Conservation (phyloP, 2,113 vertebrate species). For the Oryctolagus cuniculus region mOryCun1.1 NC_091432.1:153044501-153045000, state of each 20-base stretch:
- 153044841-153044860: constrained; percentile 4
- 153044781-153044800: constrained; percentile 19
- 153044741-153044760: constrained; percentile 47
- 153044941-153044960: background rate
- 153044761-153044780: background rate
- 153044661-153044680: constrained; percentile 36
- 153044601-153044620: constrained; percentile 55
- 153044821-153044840: background rate
- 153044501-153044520: constrained; percentile 90
- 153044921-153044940: background rate
- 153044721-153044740: constrained; percentile 18
- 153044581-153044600: constrained; percentile 13
- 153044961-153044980: background rate
- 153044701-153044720: background rate
- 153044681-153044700: constrained; percentile 48
- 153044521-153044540: constrained; percentile 64
- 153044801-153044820: constrained; percentile 6
- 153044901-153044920: background rate
- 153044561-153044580: background rate
- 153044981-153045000: background rate
- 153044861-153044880: background rate
- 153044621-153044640: background rate
- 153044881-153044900: background rate
- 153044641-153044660: constrained; percentile 50
- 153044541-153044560: constrained; percentile 50